These are phyloP conservation scores for Stylophora pistillata DNA, from an alignment of 64 coral and sea anemone species.

Conservation along the genomic window DNA sequence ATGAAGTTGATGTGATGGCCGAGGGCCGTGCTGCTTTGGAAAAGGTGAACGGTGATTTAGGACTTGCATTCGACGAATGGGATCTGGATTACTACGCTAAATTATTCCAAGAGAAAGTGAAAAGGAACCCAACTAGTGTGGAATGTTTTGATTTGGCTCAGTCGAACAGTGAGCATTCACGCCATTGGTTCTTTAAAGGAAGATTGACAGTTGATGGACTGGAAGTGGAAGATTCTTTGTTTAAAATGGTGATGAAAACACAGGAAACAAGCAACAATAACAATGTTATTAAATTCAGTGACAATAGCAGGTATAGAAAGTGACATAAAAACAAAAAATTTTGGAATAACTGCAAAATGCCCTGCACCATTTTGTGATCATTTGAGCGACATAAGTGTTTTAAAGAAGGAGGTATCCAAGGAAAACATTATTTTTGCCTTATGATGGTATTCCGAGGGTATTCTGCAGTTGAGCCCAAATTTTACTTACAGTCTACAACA, in stretches of 20 bases:
- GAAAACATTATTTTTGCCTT: too few relatives aligned
- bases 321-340: too few relatives aligned
- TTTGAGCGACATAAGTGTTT: too few relatives aligned
- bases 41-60: constrained; percentile 83
- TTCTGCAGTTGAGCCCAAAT: too few relatives aligned
- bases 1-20: constrained; percentile 72
- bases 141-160: constrained; percentile 99
- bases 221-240: constrained; percentile 77
- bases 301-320: constrained; percentile 81
- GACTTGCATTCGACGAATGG: constrained; percentile 94
- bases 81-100: constrained; percentile 93
- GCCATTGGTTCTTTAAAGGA: constrained; percentile 98
- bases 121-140: constrained; percentile 92
- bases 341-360: too few relatives aligned
- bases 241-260: constrained; percentile 96
- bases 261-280: constrained; percentile 79
- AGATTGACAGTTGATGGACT: constrained; percentile 79
- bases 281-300: constrained; percentile 90
- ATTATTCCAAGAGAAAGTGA: constrained; percentile 78
- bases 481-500: too few relatives aligned
- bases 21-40: constrained; percentile 71
- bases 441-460: too few relatives aligned
- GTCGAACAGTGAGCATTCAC: constrained; percentile 94
- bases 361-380: too few relatives aligned
- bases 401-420: too few relatives aligned